phyloP scores from a whole-genome alignment of 2,888 invertebrate genomes.

The Cryptocephalus moraei region DNA sequence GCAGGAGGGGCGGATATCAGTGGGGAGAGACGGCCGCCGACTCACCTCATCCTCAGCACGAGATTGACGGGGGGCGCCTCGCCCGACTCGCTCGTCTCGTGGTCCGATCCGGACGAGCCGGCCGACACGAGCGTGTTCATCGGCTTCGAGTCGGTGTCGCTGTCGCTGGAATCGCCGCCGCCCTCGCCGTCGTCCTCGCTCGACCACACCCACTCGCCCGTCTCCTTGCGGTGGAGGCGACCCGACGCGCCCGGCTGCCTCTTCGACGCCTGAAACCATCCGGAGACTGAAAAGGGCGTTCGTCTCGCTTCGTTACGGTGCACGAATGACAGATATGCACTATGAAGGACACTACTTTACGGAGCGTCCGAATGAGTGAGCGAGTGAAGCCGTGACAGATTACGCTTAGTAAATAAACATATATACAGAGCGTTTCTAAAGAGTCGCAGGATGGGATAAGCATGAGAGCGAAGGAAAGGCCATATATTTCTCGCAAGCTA shows the following conservation, averaged over 20 bases:
- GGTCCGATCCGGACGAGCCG: conserved; percentile 37
- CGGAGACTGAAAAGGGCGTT: neutral
- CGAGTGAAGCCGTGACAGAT: too few relatives aligned
- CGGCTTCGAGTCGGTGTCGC: conserved; percentile 41
- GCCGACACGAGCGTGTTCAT: conserved; percentile 38
- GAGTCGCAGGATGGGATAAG: too few relatives aligned
- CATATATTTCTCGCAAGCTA: too few relatives aligned
- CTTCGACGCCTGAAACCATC: conserved; percentile 47
- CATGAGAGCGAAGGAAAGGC: too few relatives aligned
- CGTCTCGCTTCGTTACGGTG: too few relatives aligned
- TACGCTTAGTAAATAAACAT: too few relatives aligned
- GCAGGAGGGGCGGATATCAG: conserved; percentile 1
- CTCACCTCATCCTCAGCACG: conserved; percentile 76
- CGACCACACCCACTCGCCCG: conserved; percentile 98
- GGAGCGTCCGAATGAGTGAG: too few relatives aligned
- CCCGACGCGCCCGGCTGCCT: conserved; percentile 81
- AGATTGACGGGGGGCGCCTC: conserved; percentile 55
- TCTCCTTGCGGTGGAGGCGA: conserved; percentile 82
- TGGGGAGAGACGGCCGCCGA: too few relatives aligned
- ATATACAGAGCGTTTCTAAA: too few relatives aligned
- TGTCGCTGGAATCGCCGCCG: conserved; percentile 46
- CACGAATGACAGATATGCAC: too few relatives aligned
- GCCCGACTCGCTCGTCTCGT: conserved; percentile 35
- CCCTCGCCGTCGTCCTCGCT: conserved; percentile 81
- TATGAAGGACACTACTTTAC: too few relatives aligned